phyloP scores from a whole-genome alignment of 2,888 invertebrate genomes.

The Cataglyphis cursor region DNA sequence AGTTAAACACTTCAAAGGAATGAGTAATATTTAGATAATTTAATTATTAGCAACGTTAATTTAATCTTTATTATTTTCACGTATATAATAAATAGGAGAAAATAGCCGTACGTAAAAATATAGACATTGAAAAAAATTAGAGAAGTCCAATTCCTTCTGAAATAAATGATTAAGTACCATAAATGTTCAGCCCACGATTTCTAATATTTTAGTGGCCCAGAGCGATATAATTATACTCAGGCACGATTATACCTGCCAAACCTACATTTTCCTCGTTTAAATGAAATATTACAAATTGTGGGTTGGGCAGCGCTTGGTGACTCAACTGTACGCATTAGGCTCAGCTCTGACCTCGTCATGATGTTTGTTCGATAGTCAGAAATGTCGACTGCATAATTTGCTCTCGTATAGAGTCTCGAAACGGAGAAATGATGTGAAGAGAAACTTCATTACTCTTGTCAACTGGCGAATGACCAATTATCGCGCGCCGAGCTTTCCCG shows the following conservation, averaged over 20 bases:
- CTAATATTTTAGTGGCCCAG: conserved; percentile 26
- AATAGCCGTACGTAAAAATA: background rate
- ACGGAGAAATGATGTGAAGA: conserved; percentile 1
- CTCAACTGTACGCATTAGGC: conserved; percentile 15
- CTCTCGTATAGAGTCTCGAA: background rate
- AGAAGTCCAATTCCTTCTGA: background rate
- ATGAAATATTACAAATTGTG: conserved; percentile 49
- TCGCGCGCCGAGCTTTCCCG: conserved; percentile 38
- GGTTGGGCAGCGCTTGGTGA: conserved; percentile 32
- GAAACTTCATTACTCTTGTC: conserved; percentile 47
- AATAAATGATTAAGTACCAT: conserved; percentile 11
- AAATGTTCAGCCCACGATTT: conserved; percentile 15
- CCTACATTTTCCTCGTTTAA: conserved; percentile 45
- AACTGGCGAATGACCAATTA: conserved; percentile 35
- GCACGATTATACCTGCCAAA: conserved; percentile 23
- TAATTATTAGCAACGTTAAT: background rate
- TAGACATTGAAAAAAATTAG: background rate
- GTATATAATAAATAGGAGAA: background rate
- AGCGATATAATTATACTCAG: conserved; percentile 36
- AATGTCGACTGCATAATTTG: conserved; percentile 22
- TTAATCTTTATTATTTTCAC: background rate
- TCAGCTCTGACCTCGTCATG: conserved; percentile 18
- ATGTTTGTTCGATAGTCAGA: conserved; percentile 12
- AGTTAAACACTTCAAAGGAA: background rate
- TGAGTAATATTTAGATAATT: background rate